These are phyloP conservation scores for Cataglyphis hispanica DNA, from an alignment of 1,140 invertebrate species.

Conservation along the genomic window DNA sequence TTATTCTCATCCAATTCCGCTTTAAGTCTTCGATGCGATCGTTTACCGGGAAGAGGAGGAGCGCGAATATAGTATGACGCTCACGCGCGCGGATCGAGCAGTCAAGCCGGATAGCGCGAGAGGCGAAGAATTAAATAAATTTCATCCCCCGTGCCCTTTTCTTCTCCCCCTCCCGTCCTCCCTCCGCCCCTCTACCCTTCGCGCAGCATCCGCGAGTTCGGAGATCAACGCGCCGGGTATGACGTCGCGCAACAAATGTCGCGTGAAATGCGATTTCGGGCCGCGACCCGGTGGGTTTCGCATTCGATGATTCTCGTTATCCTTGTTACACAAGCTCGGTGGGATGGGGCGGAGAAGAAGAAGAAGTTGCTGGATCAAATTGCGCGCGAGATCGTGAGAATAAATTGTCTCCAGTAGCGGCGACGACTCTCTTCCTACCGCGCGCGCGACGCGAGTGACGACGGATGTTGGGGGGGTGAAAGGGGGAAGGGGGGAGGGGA, in stretches of 20 bases:
- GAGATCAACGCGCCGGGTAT: conserved; percentile 40
- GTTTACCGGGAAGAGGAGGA: neutral
- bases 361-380: conserved; percentile 61
- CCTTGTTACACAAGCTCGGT: conserved; percentile 70
- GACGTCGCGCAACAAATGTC: conserved; percentile 65
- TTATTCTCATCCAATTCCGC: neutral
- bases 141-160: neutral
- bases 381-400: conserved; percentile 75
- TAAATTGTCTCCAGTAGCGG: conserved; percentile 71
- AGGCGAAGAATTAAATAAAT: conserved; percentile 51
- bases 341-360: conserved; percentile 5
- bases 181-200: too few relatives aligned
- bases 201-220: neutral
- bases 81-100: conserved; percentile 29
- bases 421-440: neutral
- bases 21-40: neutral
- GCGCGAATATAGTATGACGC: neutral
- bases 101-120: conserved; percentile 17
- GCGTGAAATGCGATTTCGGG: conserved; percentile 74
- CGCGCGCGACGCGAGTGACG: conserved; percentile 36
- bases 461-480: neutral
- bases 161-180: too few relatives aligned
- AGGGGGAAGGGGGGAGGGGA: too few relatives aligned
- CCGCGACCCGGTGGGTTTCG: conserved; percentile 68
- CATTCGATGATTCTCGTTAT: conserved; percentile 76